Conservation (phyloP, 2,888 invertebrate species). For the Netelia virgata region DNA sequence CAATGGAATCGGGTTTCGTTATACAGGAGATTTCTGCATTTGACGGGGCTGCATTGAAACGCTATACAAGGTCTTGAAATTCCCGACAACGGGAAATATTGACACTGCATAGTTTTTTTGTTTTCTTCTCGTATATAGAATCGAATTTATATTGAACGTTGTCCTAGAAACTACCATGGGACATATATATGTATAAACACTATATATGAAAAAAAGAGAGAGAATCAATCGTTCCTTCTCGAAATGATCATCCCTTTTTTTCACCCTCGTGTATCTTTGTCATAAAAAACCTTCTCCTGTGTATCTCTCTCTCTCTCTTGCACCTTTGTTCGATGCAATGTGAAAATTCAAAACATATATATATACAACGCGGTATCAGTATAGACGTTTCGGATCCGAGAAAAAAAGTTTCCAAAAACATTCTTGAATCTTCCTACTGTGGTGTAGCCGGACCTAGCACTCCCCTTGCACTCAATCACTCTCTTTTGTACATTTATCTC, state of each 20-base stretch:
- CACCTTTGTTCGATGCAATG: slow-evolving; percentile 13
- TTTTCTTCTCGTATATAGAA: neutral
- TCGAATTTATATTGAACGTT: neutral
- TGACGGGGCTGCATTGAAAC: neutral
- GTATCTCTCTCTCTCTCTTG: slow-evolving; percentile 59
- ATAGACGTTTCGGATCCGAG: neutral
- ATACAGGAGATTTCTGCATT: neutral
- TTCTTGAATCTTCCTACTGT: slow-evolving; percentile 76
- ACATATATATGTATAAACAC: slow-evolving; percentile 53
- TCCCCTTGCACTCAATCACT: slow-evolving; percentile 78
- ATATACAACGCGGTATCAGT: neutral
- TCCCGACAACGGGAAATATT: neutral
- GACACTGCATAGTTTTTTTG: neutral
- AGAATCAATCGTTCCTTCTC: slow-evolving; percentile 41
- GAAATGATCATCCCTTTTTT: slow-evolving; percentile 23
- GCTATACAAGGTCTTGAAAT: neutral
- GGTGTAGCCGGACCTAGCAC: slow-evolving; percentile 84
- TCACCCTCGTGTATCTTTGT: slow-evolving; percentile 62
- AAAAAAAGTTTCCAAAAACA: slow-evolving; percentile 55
- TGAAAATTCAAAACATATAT: slow-evolving; percentile 12
- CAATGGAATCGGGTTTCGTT: neutral
- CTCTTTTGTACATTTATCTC: slow-evolving; percentile 83
- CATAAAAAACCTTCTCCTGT: slow-evolving; percentile 59
- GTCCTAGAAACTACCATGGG: slow-evolving; percentile 57
- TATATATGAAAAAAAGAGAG: slow-evolving; percentile 43